phyloP scores from a whole-genome alignment of 1,140 invertebrate genomes.

The Hesperophylax magnus region DNA sequence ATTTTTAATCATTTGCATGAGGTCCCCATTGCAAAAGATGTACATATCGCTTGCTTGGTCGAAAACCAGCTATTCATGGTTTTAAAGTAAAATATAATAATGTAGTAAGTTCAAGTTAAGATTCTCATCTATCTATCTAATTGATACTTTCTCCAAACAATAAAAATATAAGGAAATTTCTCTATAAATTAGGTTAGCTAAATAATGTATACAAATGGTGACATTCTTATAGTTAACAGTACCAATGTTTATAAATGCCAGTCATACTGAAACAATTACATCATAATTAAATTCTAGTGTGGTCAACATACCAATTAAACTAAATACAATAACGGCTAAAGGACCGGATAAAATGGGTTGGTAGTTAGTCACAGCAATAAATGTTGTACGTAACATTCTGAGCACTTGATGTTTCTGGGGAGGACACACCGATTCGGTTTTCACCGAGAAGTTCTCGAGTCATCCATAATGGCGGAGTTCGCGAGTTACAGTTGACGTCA shows the following conservation, averaged over 20 bases:
- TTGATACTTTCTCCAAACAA: background rate
- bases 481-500: too few relatives aligned
- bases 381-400: too few relatives aligned
- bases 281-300: slow-evolving; percentile 1
- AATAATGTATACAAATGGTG: slow-evolving; percentile 11
- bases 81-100: background rate
- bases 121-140: background rate
- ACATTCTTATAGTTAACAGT: slow-evolving; percentile 34
- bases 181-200: slow-evolving; percentile 24
- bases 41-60: too few relatives aligned
- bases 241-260: slow-evolving; percentile 42
- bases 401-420: too few relatives aligned
- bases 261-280: slow-evolving; percentile 41
- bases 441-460: too few relatives aligned
- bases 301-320: slow-evolving; percentile 6
- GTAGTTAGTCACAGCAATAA: too few relatives aligned
- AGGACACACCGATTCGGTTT: too few relatives aligned
- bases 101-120: background rate
- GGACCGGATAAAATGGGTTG: background rate
- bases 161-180: slow-evolving; percentile 34
- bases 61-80: too few relatives aligned
- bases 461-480: too few relatives aligned
- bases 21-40: too few relatives aligned
- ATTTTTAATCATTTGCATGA: too few relatives aligned
- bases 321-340: background rate